Evolutionary conservation across 1,140 invertebrate species (phyloP).

Genomic region (Camponotus floridanus): DNA sequence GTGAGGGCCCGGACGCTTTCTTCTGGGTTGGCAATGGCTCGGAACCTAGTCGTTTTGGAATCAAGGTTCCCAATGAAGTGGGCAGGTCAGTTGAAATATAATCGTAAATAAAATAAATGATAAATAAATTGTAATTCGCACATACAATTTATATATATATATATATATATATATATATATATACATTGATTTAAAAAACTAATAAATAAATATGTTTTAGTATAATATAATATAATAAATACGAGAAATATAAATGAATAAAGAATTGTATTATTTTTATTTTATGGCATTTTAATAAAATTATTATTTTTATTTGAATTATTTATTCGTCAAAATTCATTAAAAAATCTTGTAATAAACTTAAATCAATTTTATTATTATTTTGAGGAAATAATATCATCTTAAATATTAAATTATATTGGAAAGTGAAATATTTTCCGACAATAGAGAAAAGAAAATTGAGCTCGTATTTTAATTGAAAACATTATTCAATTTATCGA

Average conservation of each 20-base stretch:
- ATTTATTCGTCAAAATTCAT: background rate
- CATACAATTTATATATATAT: background rate
- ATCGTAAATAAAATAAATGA: conserved; percentile 30
- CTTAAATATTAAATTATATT: background rate
- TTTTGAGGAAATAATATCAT: background rate
- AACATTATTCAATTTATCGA: background rate
- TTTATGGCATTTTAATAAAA: background rate
- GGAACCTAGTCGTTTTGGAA: conserved; percentile 93
- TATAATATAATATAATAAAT: conserved; percentile 7
- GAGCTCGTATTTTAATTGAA: background rate
- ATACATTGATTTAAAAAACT: background rate
- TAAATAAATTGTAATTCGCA: background rate
- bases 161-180: conserved; percentile 1
- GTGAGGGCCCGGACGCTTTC: conserved; percentile 95
- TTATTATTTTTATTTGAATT: background rate
- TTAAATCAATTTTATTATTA: background rate
- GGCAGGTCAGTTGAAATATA: conserved; percentile 77
- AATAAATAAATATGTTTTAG: background rate
- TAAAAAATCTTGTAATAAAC: background rate
- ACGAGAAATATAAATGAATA: background rate
- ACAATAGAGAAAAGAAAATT: background rate
- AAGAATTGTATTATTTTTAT: background rate
- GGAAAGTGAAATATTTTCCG: background rate
- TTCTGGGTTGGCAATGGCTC: conserved; percentile 96
- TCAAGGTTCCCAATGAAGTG: conserved; percentile 95